A percentile compares a stretch with the other conserved stretches of the same genome.
Evolutionary conservation across 2,888 invertebrate genomes (phyloP).

Genomic region (Mythimna ferrago): DNA sequence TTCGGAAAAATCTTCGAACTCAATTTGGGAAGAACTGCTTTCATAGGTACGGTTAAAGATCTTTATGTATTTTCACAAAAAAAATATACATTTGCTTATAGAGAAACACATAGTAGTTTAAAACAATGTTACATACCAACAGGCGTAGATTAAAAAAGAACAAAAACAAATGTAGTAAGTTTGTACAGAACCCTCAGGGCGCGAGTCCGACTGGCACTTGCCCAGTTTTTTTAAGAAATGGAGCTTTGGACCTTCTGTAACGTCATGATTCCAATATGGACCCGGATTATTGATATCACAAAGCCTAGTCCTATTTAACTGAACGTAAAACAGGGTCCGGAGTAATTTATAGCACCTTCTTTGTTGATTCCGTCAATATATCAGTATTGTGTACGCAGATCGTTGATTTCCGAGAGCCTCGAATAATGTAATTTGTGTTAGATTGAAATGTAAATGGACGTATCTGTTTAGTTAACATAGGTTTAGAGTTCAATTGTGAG

Average conservation of each 20-base stretch:
- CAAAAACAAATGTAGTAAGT: too few species aligned
- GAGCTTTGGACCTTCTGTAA: slow-evolving; percentile 14
- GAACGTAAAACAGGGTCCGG: slow-evolving; percentile 40
- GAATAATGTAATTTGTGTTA: slow-evolving; percentile 35
- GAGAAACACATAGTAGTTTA: too few species aligned
- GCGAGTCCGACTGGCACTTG: too few species aligned
- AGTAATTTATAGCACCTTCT: slow-evolving; percentile 58
- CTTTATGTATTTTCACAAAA: too few species aligned
- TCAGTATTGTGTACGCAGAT: slow-evolving; percentile 36
- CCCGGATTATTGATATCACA: slow-evolving; percentile 50
- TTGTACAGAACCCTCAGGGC: too few species aligned
- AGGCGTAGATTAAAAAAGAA: too few species aligned
- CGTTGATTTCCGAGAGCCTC: slow-evolving; percentile 35
- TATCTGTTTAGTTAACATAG: not conserved
- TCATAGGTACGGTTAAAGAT: too few species aligned
- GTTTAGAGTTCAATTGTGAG: slow-evolving; percentile 6
- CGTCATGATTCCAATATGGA: not conserved
- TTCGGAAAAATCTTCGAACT: too few species aligned
- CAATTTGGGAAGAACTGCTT: too few species aligned
- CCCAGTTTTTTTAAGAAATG: too few species aligned
- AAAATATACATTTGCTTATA: too few species aligned
- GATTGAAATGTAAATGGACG: slow-evolving; percentile 21
- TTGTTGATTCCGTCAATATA: slow-evolving; percentile 51
- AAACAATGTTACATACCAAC: too few species aligned
- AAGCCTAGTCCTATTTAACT: slow-evolving; percentile 46